A percentile compares a stretch with the other conserved stretches of the same genome.
phyloP scores from a whole-genome alignment of 2,797 vertebrate species.

The Buphagus erythrorhynchus region DNA sequence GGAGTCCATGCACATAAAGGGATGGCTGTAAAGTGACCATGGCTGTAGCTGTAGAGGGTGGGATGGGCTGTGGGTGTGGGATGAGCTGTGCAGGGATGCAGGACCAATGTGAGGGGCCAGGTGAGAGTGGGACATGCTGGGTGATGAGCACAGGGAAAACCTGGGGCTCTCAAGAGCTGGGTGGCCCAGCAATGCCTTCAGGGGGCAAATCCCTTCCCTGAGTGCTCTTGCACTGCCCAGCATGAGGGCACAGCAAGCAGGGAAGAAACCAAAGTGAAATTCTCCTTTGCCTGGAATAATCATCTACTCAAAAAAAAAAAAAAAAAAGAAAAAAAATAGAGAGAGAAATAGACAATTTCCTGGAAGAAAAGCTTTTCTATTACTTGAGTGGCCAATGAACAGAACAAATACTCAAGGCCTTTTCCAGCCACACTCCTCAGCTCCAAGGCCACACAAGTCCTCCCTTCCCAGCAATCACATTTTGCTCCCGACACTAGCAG shows the following conservation, averaged over 20 bases:
- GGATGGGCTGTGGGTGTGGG: neutral
- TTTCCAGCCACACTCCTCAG: neutral
- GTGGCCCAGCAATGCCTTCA: neutral
- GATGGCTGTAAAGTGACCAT: fast-evolving
- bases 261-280: neutral
- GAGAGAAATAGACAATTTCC: neutral
- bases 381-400: neutral
- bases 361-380: constrained; percentile 38
- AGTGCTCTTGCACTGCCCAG: neutral
- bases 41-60: fast-evolving
- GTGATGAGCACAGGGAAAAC: neutral
- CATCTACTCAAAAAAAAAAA: neutral
- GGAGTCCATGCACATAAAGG: fast-evolving
- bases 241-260: neutral
- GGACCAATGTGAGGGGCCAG: neutral
- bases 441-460: fast-evolving
- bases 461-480: neutral
- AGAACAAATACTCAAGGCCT: neutral
- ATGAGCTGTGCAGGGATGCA: neutral
- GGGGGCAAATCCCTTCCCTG: neutral
- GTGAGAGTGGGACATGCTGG: fast-evolving
- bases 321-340: fast-evolving
- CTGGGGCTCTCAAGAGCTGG: neutral
- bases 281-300: neutral
- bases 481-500: neutral